These are phyloP conservation scores for Mesodorylaimus sp. DNA, from an alignment of 2,888 invertebrate genomes.

Conservation along the genomic window DNA sequence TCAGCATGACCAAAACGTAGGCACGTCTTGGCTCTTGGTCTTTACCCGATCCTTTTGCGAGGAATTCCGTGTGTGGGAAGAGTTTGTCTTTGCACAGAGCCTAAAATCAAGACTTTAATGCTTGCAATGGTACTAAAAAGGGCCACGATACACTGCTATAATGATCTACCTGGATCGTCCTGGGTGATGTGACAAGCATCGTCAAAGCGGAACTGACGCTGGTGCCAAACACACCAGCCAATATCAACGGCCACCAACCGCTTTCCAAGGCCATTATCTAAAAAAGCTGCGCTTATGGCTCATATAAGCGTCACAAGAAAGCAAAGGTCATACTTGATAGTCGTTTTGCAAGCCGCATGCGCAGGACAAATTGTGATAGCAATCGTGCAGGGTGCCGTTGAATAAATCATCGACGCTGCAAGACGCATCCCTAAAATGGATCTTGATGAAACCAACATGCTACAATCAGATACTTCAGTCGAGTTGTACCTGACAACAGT, in stretches of 20 bases:
- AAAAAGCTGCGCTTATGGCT: background rate
- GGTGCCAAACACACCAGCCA: constrained; percentile 12
- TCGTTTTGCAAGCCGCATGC: constrained; percentile 23
- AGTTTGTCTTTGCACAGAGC: constrained; percentile 75
- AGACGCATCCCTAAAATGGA: constrained; percentile 25
- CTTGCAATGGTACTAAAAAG: background rate
- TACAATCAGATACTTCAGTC: too few species aligned
- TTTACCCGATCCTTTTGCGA: constrained; percentile 47
- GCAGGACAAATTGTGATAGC: constrained; percentile 17
- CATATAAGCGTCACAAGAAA: background rate
- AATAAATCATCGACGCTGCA: constrained; percentile 14
- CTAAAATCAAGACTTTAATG: constrained; percentile 16
- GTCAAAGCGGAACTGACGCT: constrained; percentile 13
- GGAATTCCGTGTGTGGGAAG: constrained; percentile 65
- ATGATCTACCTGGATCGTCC: constrained; percentile 12
- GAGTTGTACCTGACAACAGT: constrained; percentile 31
- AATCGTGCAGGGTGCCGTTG: background rate
- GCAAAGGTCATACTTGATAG: constrained; percentile 17
- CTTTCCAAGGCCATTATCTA: constrained; percentile 10
- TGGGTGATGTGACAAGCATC: constrained; percentile 13
- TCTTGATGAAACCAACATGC: too few species aligned
- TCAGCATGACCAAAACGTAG: constrained; percentile 68
- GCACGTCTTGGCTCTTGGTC: constrained; percentile 50
- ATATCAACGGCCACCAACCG: constrained; percentile 7
- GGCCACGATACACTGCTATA: background rate